A percentile compares a stretch with the other conserved stretches of the same genome.
Evolutionary conservation across 2,888 invertebrate genomes (phyloP).

Genomic region (Plutella xylostella): DNA sequence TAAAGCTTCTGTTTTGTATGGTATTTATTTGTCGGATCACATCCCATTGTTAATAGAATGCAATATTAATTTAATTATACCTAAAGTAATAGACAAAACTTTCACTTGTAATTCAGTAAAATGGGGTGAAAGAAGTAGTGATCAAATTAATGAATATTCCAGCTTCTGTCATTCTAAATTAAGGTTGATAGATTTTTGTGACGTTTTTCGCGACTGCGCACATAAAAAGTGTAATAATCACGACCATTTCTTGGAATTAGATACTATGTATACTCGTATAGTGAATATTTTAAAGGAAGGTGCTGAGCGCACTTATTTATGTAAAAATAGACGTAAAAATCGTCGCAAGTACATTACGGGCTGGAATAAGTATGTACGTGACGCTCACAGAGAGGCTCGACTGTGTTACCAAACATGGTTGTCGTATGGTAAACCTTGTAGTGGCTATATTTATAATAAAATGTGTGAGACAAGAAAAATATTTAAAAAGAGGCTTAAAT

Average conservation of each 20-base stretch:
- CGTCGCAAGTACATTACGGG: not conserved
- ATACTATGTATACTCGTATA: not conserved
- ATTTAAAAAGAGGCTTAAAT: not conserved
- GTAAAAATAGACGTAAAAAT: not conserved
- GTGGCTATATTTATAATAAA: not conserved
- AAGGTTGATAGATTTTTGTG: not conserved
- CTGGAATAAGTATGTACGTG: not conserved
- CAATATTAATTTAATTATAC: not conserved
- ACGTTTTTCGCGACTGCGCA: not conserved
- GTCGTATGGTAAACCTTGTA: not conserved
- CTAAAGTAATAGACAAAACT: not conserved
- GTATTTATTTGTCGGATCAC: slow-evolving; percentile 1
- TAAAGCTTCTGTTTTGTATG: not conserved
- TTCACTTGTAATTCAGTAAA: not conserved
- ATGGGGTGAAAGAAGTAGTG: not conserved
- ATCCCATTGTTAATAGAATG: not conserved
- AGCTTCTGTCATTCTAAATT: not conserved
- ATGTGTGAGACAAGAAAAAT: not conserved
- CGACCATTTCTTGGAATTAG: not conserved
- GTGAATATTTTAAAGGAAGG: not conserved
- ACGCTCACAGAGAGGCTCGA: not conserved
- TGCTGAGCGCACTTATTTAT: not conserved
- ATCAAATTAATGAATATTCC: not conserved
- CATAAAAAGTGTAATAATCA: not conserved
- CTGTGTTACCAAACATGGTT: not conserved